These are phyloP conservation scores for Lagenorhynchus albirostris DNA, from an alignment of 2,113 vertebrate species.

Conservation along the genomic window DNA sequence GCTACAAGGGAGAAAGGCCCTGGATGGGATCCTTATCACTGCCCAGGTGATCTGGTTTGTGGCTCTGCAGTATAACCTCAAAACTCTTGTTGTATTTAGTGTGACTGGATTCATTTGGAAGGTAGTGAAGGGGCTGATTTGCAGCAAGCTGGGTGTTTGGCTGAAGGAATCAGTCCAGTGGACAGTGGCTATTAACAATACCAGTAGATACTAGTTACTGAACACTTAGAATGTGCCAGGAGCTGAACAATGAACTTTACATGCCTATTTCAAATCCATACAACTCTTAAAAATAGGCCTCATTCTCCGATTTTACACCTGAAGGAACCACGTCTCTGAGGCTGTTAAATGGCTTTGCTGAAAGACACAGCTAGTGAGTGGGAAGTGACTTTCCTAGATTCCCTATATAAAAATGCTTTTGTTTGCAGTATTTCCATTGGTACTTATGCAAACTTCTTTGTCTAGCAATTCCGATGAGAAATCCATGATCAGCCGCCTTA, in stretches of 20 bases:
- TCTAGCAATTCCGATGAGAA: not conserved
- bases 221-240: not conserved
- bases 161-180: not conserved
- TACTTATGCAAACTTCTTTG: not conserved
- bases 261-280: not conserved
- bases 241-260: not conserved
- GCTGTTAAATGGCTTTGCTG: not conserved
- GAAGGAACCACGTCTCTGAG: not conserved
- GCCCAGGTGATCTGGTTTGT: not conserved
- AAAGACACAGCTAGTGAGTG: not conserved
- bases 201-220: too few relatives aligned
- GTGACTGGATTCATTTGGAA: not conserved
- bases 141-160: not conserved
- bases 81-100: not conserved
- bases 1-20: not conserved
- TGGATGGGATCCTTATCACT: not conserved
- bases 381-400: not conserved
- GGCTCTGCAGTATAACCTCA: not conserved
- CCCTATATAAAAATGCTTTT: not conserved
- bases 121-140: not conserved
- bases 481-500: not conserved
- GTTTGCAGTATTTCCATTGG: not conserved
- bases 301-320: not conserved
- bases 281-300: not conserved
- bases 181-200: not conserved